Evolutionary conservation across 1,140 invertebrate genomes (phyloP), one percentile per base, ranked within the genome.

Genomic region (Neodiprion fabricii): DNA sequence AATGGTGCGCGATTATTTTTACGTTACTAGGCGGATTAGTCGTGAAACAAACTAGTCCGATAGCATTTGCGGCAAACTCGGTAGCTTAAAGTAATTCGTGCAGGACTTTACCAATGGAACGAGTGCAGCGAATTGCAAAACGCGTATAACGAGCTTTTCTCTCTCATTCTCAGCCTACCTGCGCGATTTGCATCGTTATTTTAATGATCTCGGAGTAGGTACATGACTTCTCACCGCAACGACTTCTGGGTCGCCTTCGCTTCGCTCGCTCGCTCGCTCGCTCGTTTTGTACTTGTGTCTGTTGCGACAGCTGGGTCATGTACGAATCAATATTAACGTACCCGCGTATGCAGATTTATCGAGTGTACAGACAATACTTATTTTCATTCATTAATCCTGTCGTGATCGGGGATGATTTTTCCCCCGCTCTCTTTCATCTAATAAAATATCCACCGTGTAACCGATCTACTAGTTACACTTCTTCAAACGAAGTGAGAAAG

Each of bases 391-490:
- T 65, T 65, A 65, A 65, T 65, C 47, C 7, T n/a, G 14, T 53
- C 71, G 14, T 66, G 12, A 50, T n/a, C 71, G 61, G 23, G 69
- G 3, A 50, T 11, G 69, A 48, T 14, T 48, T 48, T 73, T 40
- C 2, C 28, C 2, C 28, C 28, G 28, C 28, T 40, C 28, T 40
- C 28, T 40, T 40, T 40, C 28, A 40, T 40, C 2, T 40, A 40
- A 40, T 5, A 5, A 1, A 40, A 40, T 40, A 40, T 40, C 28
- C 28, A 40, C 28, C 28, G 5, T 2, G 28, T 40, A 40, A 40
- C 28, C 0, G 28, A 40, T 40, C 28, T 40, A 40, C 28, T 40
- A 1, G 28, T 40, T 40, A 40, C 28, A 40, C 1, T 0, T 40
- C 4, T 40, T 5, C 28, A 40, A 40, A 40, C 28, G 28, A 40